phyloP scores from a whole-genome alignment of 2,888 invertebrate species.

The Stenodema calcarata region DNA sequence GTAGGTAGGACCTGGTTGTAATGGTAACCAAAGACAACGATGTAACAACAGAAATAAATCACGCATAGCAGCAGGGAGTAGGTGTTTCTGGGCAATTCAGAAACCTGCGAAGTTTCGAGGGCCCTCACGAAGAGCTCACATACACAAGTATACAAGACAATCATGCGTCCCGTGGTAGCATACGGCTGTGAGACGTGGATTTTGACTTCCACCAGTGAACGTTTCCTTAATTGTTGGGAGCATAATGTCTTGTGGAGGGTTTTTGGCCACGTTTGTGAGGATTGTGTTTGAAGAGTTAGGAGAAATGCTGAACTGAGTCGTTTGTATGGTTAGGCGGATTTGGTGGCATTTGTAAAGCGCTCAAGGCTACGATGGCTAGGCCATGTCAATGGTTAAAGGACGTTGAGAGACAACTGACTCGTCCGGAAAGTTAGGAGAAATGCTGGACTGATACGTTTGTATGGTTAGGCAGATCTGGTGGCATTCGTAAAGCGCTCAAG shows the following conservation, averaged over 20 bases:
- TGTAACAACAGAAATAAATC: neutral
- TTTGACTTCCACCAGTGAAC: neutral
- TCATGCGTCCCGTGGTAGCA: neutral
- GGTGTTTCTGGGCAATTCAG: neutral
- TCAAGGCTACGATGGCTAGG: neutral
- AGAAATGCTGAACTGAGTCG: neutral
- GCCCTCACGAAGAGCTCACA: neutral
- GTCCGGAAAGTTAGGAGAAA: neutral
- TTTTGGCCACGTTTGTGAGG: neutral
- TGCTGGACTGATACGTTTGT: neutral
- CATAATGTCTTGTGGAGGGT: neutral
- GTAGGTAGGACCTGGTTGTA: neutral
- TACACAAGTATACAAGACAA: too few species aligned
- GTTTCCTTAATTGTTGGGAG: too few species aligned
- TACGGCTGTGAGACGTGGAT: neutral
- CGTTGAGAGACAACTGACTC: too few species aligned
- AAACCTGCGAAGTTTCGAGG: neutral
- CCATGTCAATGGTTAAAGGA: too few species aligned
- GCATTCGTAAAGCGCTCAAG: neutral
- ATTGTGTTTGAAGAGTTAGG: neutral
- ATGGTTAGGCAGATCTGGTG: neutral
- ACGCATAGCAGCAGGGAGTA: too few species aligned
- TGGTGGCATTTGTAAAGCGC: neutral
- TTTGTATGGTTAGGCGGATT: neutral
- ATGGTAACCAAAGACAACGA: neutral